Evolutionary conservation across 2,888 invertebrate species (phyloP).

Genomic region (Resseliella maxima): DNA sequence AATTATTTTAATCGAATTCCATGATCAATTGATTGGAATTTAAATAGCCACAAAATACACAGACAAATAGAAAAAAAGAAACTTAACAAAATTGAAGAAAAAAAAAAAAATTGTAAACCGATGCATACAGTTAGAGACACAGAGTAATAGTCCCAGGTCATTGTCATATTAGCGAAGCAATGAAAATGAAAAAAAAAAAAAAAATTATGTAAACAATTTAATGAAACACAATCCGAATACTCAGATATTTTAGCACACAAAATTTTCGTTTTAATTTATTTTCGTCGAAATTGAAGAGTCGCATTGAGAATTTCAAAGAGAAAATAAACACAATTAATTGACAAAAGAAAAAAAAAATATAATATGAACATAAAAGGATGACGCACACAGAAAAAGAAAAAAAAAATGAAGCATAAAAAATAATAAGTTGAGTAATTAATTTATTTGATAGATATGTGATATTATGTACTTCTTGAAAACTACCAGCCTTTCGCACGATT

Average conservation of each 20-base stretch:
- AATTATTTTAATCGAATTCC: constrained; percentile 24
- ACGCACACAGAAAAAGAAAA: neutral
- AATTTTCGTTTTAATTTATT: constrained; percentile 7
- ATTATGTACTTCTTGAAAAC: constrained; percentile 43
- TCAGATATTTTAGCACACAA: constrained; percentile 44
- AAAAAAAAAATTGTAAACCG: no score
- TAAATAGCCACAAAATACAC: neutral
- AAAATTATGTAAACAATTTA: neutral
- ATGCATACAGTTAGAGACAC: neutral
- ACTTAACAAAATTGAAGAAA: no score
- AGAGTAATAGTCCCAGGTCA: constrained; percentile 13
- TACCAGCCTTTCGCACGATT: constrained; percentile 21
- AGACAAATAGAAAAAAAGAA: neutral
- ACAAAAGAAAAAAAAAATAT: neutral
- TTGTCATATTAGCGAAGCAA: neutral
- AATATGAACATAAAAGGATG: no score
- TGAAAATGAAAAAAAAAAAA: constrained; percentile 6
- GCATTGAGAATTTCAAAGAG: neutral
- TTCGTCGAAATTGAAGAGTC: neutral
- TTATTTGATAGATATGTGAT: constrained; percentile 48
- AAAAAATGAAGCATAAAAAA: neutral
- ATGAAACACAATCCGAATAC: neutral
- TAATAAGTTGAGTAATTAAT: constrained; percentile 53
- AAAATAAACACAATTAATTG: neutral
- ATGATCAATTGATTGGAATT: neutral